Conservation (phyloP, 2,113 vertebrate species). For the Anoura caudifer region DNA sequence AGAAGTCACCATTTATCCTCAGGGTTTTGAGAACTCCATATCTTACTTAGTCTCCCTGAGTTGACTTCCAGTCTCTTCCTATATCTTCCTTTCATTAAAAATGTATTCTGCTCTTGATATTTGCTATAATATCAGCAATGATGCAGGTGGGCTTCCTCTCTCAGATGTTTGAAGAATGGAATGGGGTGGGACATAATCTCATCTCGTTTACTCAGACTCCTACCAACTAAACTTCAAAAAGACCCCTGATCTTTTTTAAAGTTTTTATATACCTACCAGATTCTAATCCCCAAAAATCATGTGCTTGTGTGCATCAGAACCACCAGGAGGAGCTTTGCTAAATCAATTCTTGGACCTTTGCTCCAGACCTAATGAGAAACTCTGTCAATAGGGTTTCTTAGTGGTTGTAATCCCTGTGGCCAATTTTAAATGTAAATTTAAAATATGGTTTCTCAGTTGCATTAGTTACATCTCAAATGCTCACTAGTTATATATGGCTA, state of each 20-base stretch:
- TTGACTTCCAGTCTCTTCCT: background rate
- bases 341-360: background rate
- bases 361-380: background rate
- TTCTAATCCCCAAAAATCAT: background rate
- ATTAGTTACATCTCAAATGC: background rate
- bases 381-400: background rate
- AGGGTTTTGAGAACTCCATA: background rate
- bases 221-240: background rate
- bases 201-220: background rate
- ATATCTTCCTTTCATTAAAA: constrained; percentile 12
- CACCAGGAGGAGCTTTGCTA: constrained; percentile 23
- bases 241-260: background rate
- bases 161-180: background rate
- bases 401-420: background rate
- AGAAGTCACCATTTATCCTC: background rate
- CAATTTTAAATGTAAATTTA: background rate
- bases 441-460: background rate
- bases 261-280: background rate
- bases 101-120: background rate
- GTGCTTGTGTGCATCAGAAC: background rate
- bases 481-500: background rate
- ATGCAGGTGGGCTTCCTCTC: background rate
- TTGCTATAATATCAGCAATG: background rate
- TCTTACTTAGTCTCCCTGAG: background rate
- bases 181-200: background rate